Evolutionary conservation across 2,888 invertebrate species (phyloP).

Genomic region (Perizoma affinitatum): DNA sequence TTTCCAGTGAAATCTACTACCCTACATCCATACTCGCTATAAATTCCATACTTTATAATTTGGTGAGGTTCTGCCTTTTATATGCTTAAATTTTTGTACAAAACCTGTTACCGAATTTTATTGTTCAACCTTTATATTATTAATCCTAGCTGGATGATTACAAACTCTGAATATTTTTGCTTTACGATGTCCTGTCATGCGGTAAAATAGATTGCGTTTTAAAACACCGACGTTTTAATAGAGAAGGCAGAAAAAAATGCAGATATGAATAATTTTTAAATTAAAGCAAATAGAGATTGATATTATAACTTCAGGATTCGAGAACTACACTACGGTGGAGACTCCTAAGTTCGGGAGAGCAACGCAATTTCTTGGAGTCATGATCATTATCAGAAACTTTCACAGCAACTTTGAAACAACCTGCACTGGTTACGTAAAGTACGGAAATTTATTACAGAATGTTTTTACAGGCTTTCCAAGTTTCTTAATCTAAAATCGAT

Average conservation of each 20-base stretch:
- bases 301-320: constrained; percentile 15
- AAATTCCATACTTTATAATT: constrained; percentile 7
- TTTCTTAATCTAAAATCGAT: constrained; percentile 84
- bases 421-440: constrained; percentile 59
- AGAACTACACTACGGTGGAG: constrained; percentile 15
- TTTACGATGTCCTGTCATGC: constrained; percentile 10
- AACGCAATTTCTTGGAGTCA: constrained; percentile 44
- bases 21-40: constrained; percentile 4
- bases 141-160: constrained; percentile 10
- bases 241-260: neutral
- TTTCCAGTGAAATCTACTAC: constrained; percentile 13
- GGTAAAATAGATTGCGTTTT: constrained; percentile 8
- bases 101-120: constrained; percentile 13
- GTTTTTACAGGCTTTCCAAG: constrained; percentile 78
- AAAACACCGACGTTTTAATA: constrained; percentile 10
- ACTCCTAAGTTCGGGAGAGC: constrained; percentile 19
- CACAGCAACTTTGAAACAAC: constrained; percentile 57
- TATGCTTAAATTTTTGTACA: constrained; percentile 1
- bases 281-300: constrained; percentile 13
- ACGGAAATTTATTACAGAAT: constrained; percentile 75
- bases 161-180: constrained; percentile 6
- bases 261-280: neutral
- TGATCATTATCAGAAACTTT: constrained; percentile 59
- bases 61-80: too few species aligned
- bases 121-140: constrained; percentile 5